Evolutionary conservation across 1,140 invertebrate species (phyloP).

Genomic region (Augochlora pura): DNA sequence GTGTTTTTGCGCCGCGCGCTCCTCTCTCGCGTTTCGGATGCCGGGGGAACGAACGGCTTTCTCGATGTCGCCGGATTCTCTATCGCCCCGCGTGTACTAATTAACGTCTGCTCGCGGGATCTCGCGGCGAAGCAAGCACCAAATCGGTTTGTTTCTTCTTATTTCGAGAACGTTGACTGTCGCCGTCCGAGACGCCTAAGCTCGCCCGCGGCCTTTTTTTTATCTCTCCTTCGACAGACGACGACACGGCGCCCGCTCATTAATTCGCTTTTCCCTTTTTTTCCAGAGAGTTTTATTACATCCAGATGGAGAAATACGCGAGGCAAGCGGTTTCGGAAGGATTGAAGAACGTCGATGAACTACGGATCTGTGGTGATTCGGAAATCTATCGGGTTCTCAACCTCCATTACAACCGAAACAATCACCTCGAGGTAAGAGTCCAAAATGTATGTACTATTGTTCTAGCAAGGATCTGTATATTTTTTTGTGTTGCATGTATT

Average conservation of each 20-base stretch:
- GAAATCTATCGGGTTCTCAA: constrained; percentile 99
- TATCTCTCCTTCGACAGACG: too few relatives aligned
- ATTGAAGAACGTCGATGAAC: constrained; percentile 94
- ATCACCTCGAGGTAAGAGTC: constrained; percentile 98
- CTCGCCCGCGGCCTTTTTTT: constrained; percentile 45
- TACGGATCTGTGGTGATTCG: constrained; percentile 95
- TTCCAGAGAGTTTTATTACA: constrained; percentile 99
- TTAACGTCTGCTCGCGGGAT: background rate
- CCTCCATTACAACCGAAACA: constrained; percentile 99
- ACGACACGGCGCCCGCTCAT: background rate
- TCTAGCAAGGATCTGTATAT: too few relatives aligned
- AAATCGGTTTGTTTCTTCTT: too few relatives aligned
- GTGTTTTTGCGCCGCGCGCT: too few relatives aligned
- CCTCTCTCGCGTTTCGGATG: too few relatives aligned
- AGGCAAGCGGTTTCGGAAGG: constrained; percentile 98
- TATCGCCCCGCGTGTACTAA: background rate
- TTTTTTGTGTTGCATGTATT: too few relatives aligned
- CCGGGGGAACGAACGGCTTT: too few relatives aligned
- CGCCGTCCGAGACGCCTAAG: background rate
- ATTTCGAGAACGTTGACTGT: too few relatives aligned
- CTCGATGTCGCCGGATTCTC: too few relatives aligned
- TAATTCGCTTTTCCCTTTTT: constrained; percentile 59
- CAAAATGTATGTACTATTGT: too few relatives aligned
- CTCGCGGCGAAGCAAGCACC: too few relatives aligned
- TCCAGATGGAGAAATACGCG: constrained; percentile 99